Evolutionary conservation across 2,888 invertebrate species (phyloP), one percentile per base, ranked within the genome.

Genomic region (Ceraclea dissimilis): DNA sequence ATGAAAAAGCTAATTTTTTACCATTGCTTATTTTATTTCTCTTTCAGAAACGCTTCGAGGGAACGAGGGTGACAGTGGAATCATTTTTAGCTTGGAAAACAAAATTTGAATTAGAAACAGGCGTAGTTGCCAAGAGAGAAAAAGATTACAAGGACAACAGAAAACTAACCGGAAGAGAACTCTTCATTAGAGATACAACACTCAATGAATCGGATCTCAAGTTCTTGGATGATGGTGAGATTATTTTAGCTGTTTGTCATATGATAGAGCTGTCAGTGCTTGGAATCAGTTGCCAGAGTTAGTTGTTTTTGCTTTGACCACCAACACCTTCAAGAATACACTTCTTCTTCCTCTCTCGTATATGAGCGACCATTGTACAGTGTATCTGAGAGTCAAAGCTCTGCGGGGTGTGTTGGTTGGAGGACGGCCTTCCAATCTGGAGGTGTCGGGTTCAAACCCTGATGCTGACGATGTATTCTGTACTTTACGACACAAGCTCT

Each of bases 151-250:
- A 83, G 60, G 87, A 87, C 59, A 84, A 81, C 34, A 89, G 85
- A 66, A 94, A 95, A 72, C 74, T 94, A 39, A 95, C 95, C 0
- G 98, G 98, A 16, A 84, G 84, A 69, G 96, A 99, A 72, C 76
- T 98, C 54, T 99, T 99, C 79, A 81, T 97, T 72, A 84, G 83
- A 55, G 98, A 99, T 71, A 90, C 88, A 61, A 90, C 95, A 1
- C 81, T 99, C 63, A 92, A 91, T 73, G 93, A 96, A 67, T 98
- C 98, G 2, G 99, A 99, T 78, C 85, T 99, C 58, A 90, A 93
- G 73, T 97, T 94, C 79, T 79, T 95, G 63, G 88, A 93, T 72
- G 94, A 92, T 73, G 91, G 90, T 82, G 70, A 63, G 54, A 51
- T 49, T 20, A 19, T 46, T 47, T 47, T n/a, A n/a, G n/a, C n/a